Percentiles rank a stretch among this genome's conserved stretches.
Conservation (phyloP, 1,140 invertebrate species). For the Pseudomyrmex flavicornis region DNA sequence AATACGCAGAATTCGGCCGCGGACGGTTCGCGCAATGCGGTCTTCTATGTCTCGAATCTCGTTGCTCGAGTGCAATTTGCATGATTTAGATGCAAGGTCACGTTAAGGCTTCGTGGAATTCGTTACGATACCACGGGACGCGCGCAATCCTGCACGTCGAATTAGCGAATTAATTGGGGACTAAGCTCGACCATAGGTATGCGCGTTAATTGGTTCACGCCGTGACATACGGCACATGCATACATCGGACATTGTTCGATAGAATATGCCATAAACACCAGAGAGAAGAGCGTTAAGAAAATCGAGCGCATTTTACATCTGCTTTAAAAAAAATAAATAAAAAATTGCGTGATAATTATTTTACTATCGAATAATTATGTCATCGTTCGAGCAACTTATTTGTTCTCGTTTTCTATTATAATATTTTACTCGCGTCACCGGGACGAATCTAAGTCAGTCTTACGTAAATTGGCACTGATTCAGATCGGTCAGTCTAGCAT, state of each 20-base stretch:
- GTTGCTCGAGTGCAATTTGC: slow-evolving; percentile 51
- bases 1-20: slow-evolving; percentile 57
- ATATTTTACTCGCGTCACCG: slow-evolving; percentile 19
- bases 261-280: no score
- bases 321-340: no score
- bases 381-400: neutral
- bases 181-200: slow-evolving; percentile 35
- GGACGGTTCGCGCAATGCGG: slow-evolving; percentile 52
- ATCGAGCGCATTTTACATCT: neutral
- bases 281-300: neutral
- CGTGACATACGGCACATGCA: neutral
- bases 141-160: slow-evolving; percentile 37
- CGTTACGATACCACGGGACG: slow-evolving; percentile 40
- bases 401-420: neutral
- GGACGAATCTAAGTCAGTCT: slow-evolving; percentile 40
- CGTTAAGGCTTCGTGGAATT: slow-evolving; percentile 59
- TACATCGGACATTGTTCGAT: neutral
- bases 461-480: slow-evolving; percentile 66
- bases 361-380: neutral
- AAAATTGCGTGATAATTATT: neutral
- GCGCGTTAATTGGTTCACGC: slow-evolving; percentile 35
- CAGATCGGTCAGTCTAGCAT: slow-evolving; percentile 32
- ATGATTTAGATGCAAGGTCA: slow-evolving; percentile 58
- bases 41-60: slow-evolving; percentile 64
- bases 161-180: slow-evolving; percentile 66